Base-by-base conservation (phyloP, 2,888 invertebrate species). In the Rhagonycha fulva region DNA sequence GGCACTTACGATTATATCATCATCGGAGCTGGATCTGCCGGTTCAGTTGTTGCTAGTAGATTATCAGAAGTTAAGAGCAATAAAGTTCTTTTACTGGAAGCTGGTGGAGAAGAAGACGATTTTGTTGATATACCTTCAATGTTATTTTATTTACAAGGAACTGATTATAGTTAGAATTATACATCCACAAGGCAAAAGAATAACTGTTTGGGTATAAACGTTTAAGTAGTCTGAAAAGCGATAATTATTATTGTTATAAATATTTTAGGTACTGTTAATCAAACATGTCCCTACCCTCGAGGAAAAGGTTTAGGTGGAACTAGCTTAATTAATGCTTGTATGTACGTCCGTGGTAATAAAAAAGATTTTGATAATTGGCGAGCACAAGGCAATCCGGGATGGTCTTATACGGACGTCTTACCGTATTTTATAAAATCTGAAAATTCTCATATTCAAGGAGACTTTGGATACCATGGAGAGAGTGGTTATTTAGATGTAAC, bases 61-160 rank as follows among this genome's bases (percentile, higher is more conserved):
- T 19, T 19, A 19, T 2, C 19, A 19, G 19, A 19, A 19, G 2
- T 92, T 47, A 90, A 91, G 0, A 89, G 91, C 82, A 92, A 92
- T 90, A 88, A 90, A 63, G 93, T 93, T 3, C 86, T 94, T 62
- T 85, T 94, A 9, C 84, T 94, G 30, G 94, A 94, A 88, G 93
- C 93, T 72, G 94, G 90, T 24, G 72, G 67, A 19, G 10, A 14
- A 10, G 72, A 72, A 72, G 67, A 14, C n/a, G 47, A 47, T 9
- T 72, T 72, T 67, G 14, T 5, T n/a, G 47, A 72, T 14, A 72
- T 72, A n/a, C 67, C 72, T 19, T 7, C 14, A n/a, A 23, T 66
- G 19, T 4, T n/a, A 14, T 3, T 24, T 4, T 72, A 14, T 47
- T 47, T 47, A 9, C 72, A 32, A 60, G 32, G 32, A 11, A 19